phyloP scores from a whole-genome alignment of 2,797 vertebrate genomes.

The Oceanodroma leucorhoa region DNA sequence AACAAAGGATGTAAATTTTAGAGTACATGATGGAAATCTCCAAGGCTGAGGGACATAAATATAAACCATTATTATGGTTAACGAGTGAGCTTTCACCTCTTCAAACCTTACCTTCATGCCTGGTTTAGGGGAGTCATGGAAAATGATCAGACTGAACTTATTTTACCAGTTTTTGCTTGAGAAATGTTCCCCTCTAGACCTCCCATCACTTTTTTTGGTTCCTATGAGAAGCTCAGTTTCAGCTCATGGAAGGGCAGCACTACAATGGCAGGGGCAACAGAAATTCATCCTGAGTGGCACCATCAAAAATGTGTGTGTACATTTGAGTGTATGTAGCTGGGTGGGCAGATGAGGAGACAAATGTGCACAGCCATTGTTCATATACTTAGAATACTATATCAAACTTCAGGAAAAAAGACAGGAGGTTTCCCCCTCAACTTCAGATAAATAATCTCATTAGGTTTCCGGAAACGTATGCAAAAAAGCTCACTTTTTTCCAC shows the following conservation, averaged over 20 bases:
- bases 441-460: conserved; percentile 24
- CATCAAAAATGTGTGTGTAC: background rate
- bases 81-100: background rate
- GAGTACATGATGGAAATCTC: background rate
- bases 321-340: background rate
- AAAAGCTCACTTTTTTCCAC: background rate
- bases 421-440: background rate
- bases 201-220: background rate
- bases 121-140: background rate
- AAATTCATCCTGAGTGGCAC: background rate
- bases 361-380: background rate
- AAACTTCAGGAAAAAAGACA: background rate
- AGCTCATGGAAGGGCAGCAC: background rate
- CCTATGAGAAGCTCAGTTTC: background rate
- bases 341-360: background rate
- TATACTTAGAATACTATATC: background rate
- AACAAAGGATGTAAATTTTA: background rate
- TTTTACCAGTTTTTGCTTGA: background rate
- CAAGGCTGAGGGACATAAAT: background rate
- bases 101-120: background rate
- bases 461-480: background rate
- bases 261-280: background rate
- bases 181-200: background rate
- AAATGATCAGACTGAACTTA: background rate
- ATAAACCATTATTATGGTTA: background rate